Conservation (phyloP, 1,140 invertebrate genomes). For the Vollenhovia emeryi region DNA sequence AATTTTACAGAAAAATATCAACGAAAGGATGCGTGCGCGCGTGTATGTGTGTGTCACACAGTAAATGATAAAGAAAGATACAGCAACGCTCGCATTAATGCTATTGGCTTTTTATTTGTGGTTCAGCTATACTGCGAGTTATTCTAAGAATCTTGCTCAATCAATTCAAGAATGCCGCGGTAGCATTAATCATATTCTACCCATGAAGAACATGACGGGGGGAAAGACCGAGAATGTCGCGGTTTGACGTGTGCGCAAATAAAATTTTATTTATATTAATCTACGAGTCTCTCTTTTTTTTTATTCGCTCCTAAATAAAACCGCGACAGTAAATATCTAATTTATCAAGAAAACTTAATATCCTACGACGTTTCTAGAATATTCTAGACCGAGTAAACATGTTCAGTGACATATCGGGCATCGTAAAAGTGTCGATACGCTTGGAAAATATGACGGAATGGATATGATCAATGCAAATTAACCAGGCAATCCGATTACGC, state of each 20-base stretch:
- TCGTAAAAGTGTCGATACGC: background rate
- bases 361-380: background rate
- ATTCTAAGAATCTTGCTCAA: background rate
- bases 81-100: background rate
- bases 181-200: background rate
- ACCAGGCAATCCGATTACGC: background rate
- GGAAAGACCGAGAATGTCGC: background rate
- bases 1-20: background rate
- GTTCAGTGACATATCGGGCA: background rate
- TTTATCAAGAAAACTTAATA: background rate
- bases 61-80: background rate
- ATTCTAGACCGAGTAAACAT: background rate
- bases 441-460: background rate
- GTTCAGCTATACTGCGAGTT: background rate
- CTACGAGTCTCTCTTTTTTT: background rate
- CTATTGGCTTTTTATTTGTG: background rate
- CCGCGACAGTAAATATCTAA: background rate
- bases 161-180: background rate
- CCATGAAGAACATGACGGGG: background rate
- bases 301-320: background rate
- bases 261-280: background rate
- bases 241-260: background rate
- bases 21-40: too few species aligned
- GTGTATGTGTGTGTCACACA: too few species aligned
- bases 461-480: background rate